These are phyloP conservation scores for Glomeris marginata DNA, from an alignment of 2,888 invertebrate genomes.

Conservation along the genomic window DNA sequence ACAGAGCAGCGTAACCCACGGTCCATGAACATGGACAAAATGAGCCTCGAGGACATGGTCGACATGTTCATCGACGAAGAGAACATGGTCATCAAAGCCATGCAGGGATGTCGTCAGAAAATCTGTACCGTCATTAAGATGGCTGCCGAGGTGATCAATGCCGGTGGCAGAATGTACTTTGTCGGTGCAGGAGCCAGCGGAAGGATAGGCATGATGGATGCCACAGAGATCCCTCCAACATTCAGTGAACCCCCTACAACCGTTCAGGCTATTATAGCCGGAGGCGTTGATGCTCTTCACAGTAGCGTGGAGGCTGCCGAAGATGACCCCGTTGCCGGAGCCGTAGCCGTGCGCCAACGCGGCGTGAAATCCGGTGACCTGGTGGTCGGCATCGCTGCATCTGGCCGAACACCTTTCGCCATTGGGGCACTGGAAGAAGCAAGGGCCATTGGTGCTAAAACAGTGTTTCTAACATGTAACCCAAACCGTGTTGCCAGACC, in stretches of 20 bases:
- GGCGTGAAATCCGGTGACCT: conserved; percentile 13
- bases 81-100: background rate
- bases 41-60: conserved; percentile 4
- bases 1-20: conserved; percentile 6
- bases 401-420: conserved; percentile 18
- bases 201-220: conserved; percentile 21
- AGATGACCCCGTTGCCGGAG: conserved; percentile 14
- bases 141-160: conserved; percentile 16
- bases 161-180: conserved; percentile 20
- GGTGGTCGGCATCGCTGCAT: conserved; percentile 16
- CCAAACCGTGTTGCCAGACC: background rate
- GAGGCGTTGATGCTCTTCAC: conserved; percentile 13
- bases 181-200: conserved; percentile 22
- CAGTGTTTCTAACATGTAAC: conserved; percentile 13
- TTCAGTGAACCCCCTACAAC: conserved; percentile 8
- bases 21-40: conserved; percentile 3
- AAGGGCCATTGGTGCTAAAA: conserved; percentile 6
- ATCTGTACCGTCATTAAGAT: background rate
- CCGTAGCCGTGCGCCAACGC: conserved; percentile 5
- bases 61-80: conserved; percentile 8
- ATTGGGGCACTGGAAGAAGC: conserved; percentile 15
- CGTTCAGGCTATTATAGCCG: conserved; percentile 15
- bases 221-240: conserved; percentile 16
- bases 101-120: background rate
- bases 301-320: conserved; percentile 14